phyloP scores from a whole-genome alignment of 2,797 vertebrate genomes.

The Pantherophis alleghaniensis region DNA sequence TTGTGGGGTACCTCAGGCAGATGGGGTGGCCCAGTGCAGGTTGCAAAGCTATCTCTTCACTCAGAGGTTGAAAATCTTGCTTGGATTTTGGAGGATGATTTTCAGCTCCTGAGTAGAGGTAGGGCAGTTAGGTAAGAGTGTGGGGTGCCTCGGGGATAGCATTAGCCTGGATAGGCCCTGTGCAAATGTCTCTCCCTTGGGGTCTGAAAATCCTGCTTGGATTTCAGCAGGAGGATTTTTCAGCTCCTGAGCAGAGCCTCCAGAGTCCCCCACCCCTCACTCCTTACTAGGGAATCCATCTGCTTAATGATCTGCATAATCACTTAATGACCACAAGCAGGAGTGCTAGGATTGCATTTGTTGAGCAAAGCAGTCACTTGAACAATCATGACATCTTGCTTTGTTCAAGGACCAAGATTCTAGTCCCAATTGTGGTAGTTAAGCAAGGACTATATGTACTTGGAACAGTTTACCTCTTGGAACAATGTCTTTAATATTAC shows the following conservation, averaged over 20 bases:
- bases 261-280: neutral
- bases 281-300: neutral
- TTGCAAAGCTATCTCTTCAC: neutral
- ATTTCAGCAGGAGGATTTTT: neutral
- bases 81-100: neutral
- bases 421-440: neutral
- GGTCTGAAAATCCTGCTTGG: neutral
- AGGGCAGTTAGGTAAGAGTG: no score
- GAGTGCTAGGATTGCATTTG: neutral
- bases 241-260: neutral
- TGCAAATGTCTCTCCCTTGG: neutral
- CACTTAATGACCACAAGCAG: neutral
- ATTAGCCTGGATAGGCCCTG: no score
- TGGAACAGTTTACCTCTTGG: neutral
- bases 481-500: neutral
- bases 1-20: no score
- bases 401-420: neutral
- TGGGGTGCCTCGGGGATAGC: no score
- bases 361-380: neutral
- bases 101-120: no score
- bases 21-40: neutral
- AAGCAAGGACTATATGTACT: neutral
- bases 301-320: neutral
- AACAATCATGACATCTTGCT: neutral
- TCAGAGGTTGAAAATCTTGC: neutral